Base-by-base conservation (phyloP, 2,113 vertebrate species). In the Merops nubicus region DNA sequence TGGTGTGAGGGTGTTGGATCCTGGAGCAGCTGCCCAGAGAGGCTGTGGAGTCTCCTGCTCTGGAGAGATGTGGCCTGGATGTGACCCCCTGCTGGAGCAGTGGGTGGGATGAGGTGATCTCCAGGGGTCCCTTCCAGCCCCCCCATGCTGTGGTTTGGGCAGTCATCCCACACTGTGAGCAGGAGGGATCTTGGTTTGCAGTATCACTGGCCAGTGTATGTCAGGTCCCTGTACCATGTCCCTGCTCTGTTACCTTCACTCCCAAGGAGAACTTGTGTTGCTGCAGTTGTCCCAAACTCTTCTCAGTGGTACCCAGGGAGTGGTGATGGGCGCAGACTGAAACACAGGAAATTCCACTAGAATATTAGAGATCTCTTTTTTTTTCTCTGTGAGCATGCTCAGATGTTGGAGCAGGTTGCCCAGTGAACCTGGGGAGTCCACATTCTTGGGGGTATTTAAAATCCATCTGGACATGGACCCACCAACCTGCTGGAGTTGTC, bases 401-500 rank as follows among this genome's bases (percentile, higher is more conserved):
- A 75, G 65, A 4, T 3, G 2, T 11, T 25, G 69, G 50, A 62
- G 17, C n/a, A 18, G 23, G 28, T 53, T 48, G 23, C 33, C 36
- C 33, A 36, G 33, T 50, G 54, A 62, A 22, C 21, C 23, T 51
- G 45, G 16, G 73, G 40, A 29, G 7, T 72, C 20, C 89, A 57
- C 15, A 10, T 10, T 31, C 26, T 57, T 0, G 0, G 43, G 63
- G 12, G 13, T 72, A 2, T 57, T 89, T 56, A 42, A 85, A 79
- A n/a, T n/a, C 40, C 1, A 0, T 1, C 20, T 77, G 64, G 43
- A 17, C 4, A 0, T 1, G 9, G 40, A 36, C n/a, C 31, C 78
- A 45, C 15, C 65, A 65, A 1, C 42, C 42, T 70, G 31, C 50
- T 64, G 5, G 34, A 13, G 11, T 2, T 77, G 33, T 40, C 26